A percentile compares a stretch with the other conserved stretches of the same genome.
Conservation (phyloP, 2,113 vertebrate species). For the Tonatia bakeri region DNA sequence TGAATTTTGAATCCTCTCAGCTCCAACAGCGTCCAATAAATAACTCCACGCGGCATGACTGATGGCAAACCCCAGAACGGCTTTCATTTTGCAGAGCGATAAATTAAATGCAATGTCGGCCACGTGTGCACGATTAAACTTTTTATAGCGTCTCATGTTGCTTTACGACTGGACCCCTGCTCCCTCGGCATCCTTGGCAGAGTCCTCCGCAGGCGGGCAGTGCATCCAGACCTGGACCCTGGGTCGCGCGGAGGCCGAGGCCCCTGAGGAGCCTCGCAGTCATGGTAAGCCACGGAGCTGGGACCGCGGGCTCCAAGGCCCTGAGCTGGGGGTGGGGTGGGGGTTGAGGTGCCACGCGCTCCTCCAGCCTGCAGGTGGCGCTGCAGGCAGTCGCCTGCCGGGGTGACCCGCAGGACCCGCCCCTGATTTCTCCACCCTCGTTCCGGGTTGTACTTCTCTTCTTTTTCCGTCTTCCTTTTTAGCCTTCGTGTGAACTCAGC, state of each 20-base stretch:
- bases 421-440: accelerated
- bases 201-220: neutral
- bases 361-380: neutral
- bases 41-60: neutral
- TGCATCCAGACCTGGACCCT: neutral
- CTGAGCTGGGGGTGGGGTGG: neutral
- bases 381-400: accelerated
- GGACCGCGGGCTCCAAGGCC: accelerated
- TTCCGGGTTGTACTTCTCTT: neutral
- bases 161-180: neutral
- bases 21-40: slow-evolving; percentile 17
- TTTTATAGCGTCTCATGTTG: neutral
- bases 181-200: neutral
- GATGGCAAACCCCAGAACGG: neutral
- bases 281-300: neutral
- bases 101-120: slow-evolving; percentile 15
- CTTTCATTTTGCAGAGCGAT: slow-evolving; percentile 30
- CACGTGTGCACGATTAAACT: neutral
- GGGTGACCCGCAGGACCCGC: accelerated
- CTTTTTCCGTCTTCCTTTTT: neutral
- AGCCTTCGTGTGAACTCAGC: neutral
- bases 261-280: accelerated
- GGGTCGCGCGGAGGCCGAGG: accelerated
- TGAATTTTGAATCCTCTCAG: neutral
- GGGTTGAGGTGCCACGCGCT: neutral